Base-by-base conservation (phyloP, 2,888 invertebrate genomes). In the Phrixothrix hirtus region DNA sequence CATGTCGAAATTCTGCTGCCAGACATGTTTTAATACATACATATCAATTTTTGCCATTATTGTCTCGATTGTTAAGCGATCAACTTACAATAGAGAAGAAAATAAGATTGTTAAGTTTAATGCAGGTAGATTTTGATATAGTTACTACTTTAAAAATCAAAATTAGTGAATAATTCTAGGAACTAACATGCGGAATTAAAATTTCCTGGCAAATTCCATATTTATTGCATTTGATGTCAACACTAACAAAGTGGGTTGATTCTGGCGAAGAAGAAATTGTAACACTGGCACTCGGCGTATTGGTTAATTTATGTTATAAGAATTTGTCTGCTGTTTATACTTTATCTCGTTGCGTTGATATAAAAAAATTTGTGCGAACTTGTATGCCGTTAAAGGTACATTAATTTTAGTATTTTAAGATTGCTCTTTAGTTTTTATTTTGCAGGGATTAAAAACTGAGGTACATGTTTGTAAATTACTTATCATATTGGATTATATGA, bases 201-300 rank as follows among this genome's bases (percentile, higher is more conserved):
- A 87, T 91, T 15, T 83, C 83, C 4, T 90, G 89, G 89, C 88
- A 89, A 70, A 88, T 90, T 65, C 86, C 89, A 0, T 86, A 89
- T 70, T 76, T 91, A 30, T 75, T 83, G 0, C 79, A 82, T 54
- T 75, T 91, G 6, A 82, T 90, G 72, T 81, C 83, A 45, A 83
- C 81, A 12, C 73, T 90, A 0, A 84, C 86, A 0, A 81, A 83
- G 16, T 86, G 86, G 81, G 81, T 88, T 36, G 76, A 78, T 1
- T 78, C 80, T 7, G 79, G 79, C 1, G 80, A 81, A 13, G 72
- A 73, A 30, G 76, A 78, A 46, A 77, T 80, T 17, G 70, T 79
- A 2, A 72, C 79, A 15, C 68, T 83, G 34, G 80, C 84, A 0
- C 75, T 91, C 0, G 87, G 88, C 0, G 84, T 90, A 9, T 73